phyloP scores from a whole-genome alignment of 2,113 vertebrate species.

The Aplodontia rufa region DNA sequence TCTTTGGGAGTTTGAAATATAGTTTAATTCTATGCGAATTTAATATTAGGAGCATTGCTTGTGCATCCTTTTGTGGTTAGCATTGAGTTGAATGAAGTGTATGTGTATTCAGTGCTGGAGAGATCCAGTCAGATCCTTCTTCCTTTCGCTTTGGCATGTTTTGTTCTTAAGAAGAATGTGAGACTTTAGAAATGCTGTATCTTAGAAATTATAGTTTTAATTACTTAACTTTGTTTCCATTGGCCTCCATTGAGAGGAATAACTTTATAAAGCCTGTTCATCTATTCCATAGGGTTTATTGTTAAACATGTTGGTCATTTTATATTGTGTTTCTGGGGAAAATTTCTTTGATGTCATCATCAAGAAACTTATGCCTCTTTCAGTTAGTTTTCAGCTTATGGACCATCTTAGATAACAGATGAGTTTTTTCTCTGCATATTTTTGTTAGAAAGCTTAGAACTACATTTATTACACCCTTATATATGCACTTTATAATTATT shows the following conservation, averaged over 20 bases:
- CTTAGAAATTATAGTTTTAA: not conserved
- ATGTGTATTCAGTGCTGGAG: not conserved
- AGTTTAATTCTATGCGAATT: not conserved
- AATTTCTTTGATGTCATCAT: not conserved
- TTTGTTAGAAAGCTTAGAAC: not conserved
- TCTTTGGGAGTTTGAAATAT: not conserved
- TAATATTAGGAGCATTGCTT: not conserved
- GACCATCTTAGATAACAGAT: not conserved
- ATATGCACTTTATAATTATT: not conserved
- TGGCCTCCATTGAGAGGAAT: not conserved
- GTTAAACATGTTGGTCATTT: not conserved
- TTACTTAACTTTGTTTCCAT: not conserved
- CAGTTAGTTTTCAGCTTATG: not conserved
- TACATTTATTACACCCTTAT: not conserved
- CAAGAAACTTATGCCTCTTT: not conserved
- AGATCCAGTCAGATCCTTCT: not conserved
- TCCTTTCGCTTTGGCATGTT: not conserved
- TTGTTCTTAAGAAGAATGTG: not conserved
- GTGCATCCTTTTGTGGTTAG: not conserved
- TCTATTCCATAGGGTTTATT: not conserved
- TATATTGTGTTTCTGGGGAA: not conserved
- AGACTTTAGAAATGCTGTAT: not conserved
- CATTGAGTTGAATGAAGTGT: not conserved
- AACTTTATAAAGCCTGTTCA: not conserved
- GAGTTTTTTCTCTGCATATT: not conserved